Percentiles rank a stretch among this genome's conserved stretches.
phyloP scores from a whole-genome alignment of 2,113 vertebrate species.

The Boulengerochromis microlepis region DNA sequence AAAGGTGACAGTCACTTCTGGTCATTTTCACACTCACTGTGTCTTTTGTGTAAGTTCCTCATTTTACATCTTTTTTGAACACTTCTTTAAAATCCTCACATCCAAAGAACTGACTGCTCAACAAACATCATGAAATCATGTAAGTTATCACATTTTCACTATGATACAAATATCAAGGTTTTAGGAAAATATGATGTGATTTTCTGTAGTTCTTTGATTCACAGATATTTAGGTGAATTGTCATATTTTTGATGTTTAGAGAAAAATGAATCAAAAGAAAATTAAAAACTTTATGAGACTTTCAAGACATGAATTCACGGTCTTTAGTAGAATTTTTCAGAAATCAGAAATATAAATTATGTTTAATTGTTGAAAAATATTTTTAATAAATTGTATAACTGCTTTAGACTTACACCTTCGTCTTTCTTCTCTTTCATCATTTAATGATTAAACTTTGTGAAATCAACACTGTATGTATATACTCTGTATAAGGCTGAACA shows the following conservation, averaged over 20 bases:
- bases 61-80: not conserved
- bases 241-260: rapidly evolving
- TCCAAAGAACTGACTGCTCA: not conserved
- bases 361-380: not conserved
- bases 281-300: not conserved
- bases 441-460: not conserved
- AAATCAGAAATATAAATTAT: not conserved
- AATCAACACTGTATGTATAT: not conserved
- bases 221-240: not conserved
- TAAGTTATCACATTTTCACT: not conserved
- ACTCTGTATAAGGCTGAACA: not conserved
- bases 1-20: not conserved
- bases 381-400: not conserved
- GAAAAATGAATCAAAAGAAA: not conserved
- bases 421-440: not conserved
- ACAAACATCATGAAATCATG: not conserved
- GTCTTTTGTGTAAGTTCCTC: not conserved
- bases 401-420: rapidly evolving
- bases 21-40: not conserved
- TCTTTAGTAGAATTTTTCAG: too few species aligned
- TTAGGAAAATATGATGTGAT: not conserved
- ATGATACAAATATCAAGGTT: not conserved
- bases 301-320: rapidly evolving
- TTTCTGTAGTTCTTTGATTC: not conserved
- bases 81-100: rapidly evolving